A percentile compares a stretch with the other conserved stretches of the same genome.
Evolutionary conservation across 2,888 invertebrate genomes (phyloP).

Genomic region (Spilosoma lubricipeda): DNA sequence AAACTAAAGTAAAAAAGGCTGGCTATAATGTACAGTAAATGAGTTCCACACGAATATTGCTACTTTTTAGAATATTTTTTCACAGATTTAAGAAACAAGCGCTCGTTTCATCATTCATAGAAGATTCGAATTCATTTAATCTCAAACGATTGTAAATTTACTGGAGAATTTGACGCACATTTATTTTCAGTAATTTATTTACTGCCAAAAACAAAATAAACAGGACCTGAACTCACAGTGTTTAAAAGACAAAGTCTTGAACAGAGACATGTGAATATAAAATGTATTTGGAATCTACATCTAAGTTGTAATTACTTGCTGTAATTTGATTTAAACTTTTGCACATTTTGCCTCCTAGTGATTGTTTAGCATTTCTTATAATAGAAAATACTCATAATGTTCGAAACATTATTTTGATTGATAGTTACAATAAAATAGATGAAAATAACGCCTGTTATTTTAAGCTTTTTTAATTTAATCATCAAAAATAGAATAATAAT

Average conservation of each 20-base stretch:
- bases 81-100: slow-evolving; percentile 20
- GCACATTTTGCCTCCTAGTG: background rate
- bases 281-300: background rate
- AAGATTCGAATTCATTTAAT: slow-evolving; percentile 10
- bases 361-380: background rate
- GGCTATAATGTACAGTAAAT: background rate
- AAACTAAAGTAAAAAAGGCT: slow-evolving; percentile 22
- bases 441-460: background rate
- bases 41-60: background rate
- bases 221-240: background rate
- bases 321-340: background rate
- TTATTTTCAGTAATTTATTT: background rate
- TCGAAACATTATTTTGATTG: background rate
- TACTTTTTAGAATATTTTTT: slow-evolving; percentile 13
- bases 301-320: background rate
- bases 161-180: background rate
- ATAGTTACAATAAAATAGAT: background rate
- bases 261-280: background rate
- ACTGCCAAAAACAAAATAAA: background rate
- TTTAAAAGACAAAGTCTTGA: background rate
- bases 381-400: background rate
- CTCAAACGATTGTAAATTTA: slow-evolving; percentile 6
- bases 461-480: background rate
- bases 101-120: slow-evolving; percentile 27
- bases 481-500: background rate